Evolutionary conservation across 2,797 vertebrate species (phyloP).

Genomic region (Chelmon rostratus): DNA sequence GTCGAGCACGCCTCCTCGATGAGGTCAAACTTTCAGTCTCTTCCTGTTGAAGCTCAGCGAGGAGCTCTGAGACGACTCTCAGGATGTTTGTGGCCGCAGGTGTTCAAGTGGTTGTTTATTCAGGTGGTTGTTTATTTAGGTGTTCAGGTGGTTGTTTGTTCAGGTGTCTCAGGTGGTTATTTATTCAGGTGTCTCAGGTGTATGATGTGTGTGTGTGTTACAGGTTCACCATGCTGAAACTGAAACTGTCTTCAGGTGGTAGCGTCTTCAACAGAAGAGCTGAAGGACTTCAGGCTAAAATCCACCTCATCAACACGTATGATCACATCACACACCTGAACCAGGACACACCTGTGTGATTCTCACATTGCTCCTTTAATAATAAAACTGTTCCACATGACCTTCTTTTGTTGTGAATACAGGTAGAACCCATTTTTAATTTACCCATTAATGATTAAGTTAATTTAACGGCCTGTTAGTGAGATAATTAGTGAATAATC

Average conservation of each 20-base stretch:
- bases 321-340: not conserved
- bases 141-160: not conserved
- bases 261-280: not conserved
- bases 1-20: too few relatives aligned
- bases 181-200: not conserved
- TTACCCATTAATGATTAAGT: too few relatives aligned
- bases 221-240: constrained; percentile 74
- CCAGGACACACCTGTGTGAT: not conserved
- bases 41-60: too few relatives aligned
- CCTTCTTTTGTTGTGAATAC: too few relatives aligned
- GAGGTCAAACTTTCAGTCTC: too few relatives aligned
- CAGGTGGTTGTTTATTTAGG: too few relatives aligned
- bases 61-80: too few relatives aligned
- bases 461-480: too few relatives aligned
- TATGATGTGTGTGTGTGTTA: constrained; percentile 12
- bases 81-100: too few relatives aligned
- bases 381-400: not conserved
- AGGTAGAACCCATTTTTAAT: too few relatives aligned
- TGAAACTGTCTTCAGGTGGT: constrained; percentile 33
- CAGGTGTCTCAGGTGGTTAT: not conserved
- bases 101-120: too few relatives aligned
- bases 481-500: too few relatives aligned
- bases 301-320: constrained; percentile 81
- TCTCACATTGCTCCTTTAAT: not conserved
- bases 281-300: constrained; percentile 56